These are phyloP conservation scores for Haliclona indistincta DNA, from an alignment of 37 sponge, comb jelly and placozoan genomes.

Conservation along the genomic window DNA sequence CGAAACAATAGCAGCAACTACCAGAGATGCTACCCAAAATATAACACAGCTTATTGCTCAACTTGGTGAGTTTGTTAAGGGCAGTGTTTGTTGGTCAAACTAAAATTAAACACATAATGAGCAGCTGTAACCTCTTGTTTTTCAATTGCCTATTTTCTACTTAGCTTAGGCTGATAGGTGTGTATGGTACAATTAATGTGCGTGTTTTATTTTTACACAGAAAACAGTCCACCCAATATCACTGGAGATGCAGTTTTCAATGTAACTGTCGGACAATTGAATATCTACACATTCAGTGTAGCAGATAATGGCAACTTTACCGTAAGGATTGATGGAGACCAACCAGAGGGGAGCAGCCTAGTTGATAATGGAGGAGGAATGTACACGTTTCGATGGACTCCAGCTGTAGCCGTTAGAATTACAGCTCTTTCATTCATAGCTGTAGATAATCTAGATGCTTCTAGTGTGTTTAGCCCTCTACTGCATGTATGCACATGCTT, in stretches of 20 bases:
- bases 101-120: too few relatives aligned
- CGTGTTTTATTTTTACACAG: background rate
- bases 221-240: background rate
- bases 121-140: too few relatives aligned
- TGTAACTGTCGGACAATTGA: background rate
- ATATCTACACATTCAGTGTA: background rate
- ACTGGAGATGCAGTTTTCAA: background rate
- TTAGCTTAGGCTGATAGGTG: too few relatives aligned
- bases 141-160: too few relatives aligned
- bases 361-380: background rate
- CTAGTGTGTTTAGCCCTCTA: background rate
- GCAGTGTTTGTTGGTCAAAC: too few relatives aligned
- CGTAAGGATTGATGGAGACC: too few relatives aligned
- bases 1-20: background rate
- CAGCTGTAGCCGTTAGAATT: background rate
- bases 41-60: too few relatives aligned
- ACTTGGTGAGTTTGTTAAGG: too few relatives aligned
- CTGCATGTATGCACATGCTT: slow-evolving; percentile 2
- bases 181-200: too few relatives aligned
- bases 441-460: background rate
- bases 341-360: background rate
- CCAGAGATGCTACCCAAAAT: too few relatives aligned
- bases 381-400: slow-evolving; percentile 2
- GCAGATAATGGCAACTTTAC: background rate
- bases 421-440: slow-evolving; percentile 2